Evolutionary conservation across 2,797 vertebrate species (phyloP).

Genomic region (Siniperca scherzeri): DNA sequence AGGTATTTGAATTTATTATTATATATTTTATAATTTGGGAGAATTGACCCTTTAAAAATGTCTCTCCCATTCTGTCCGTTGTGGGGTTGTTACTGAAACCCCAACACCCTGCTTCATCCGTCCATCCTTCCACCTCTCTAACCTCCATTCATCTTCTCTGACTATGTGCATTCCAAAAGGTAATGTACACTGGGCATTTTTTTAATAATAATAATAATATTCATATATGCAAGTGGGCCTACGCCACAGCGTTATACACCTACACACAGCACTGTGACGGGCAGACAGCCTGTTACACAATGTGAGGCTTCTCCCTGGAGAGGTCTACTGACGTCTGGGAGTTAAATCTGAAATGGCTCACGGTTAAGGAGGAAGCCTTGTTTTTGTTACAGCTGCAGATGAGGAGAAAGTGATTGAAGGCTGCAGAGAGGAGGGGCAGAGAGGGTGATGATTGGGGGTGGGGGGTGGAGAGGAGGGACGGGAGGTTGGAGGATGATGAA

Average conservation of each 20-base stretch:
- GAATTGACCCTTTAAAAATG: neutral
- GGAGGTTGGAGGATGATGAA: constrained; percentile 50
- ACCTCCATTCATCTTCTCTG: constrained; percentile 38
- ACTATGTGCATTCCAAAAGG: constrained; percentile 54
- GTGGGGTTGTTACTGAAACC: neutral
- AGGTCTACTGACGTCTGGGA: constrained; percentile 68
- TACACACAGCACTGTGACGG: constrained; percentile 76
- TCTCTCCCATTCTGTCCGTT: no score
- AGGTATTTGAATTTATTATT: neutral
- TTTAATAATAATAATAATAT: constrained; percentile 62
- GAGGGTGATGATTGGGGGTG: neutral
- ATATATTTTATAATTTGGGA: neutral
- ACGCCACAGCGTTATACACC: constrained; percentile 71
- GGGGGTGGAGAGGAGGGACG: constrained; percentile 22
- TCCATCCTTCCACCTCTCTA: constrained; percentile 22
- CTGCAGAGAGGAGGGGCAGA: constrained; percentile 42
- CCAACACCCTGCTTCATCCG: neutral
- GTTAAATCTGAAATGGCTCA: constrained; percentile 76
- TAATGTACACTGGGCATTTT: constrained; percentile 61
- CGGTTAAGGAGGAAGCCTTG: constrained; percentile 63
- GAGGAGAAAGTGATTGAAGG: constrained; percentile 71
- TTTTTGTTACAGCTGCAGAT: constrained; percentile 58
- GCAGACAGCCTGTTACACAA: constrained; percentile 82
- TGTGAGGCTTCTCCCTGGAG: constrained; percentile 73
- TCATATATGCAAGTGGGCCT: constrained; percentile 75